A percentile compares a stretch with the other conserved stretches of the same genome.
These are phyloP conservation scores for Enoplolaimus lenunculus DNA, from an alignment of 2,888 invertebrate genomes.

Conservation along the genomic window DNA sequence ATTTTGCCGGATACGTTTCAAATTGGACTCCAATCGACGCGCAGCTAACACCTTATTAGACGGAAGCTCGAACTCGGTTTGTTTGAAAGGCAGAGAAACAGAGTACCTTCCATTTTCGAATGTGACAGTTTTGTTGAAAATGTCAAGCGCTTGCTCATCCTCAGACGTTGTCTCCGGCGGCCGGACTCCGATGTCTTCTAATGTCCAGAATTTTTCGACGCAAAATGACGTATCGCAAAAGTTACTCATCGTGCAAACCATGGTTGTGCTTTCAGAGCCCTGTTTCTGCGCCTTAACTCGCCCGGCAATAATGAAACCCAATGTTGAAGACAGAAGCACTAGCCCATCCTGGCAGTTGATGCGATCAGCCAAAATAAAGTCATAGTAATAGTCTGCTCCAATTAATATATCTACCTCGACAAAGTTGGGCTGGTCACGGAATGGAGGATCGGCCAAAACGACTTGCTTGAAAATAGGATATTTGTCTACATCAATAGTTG, in stretches of 20 bases:
- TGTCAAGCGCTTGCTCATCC: not conserved
- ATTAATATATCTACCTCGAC: not conserved
- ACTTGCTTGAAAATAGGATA: not conserved
- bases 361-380: not conserved
- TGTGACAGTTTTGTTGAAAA: not conserved
- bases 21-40: slow-evolving; percentile 1
- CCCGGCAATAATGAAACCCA: not conserved
- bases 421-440: not conserved
- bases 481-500: not conserved
- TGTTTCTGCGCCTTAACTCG: not conserved
- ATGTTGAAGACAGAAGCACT: not conserved
- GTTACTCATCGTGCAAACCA: too few species aligned
- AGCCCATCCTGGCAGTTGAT: not conserved
- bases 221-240: too few species aligned
- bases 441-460: not conserved
- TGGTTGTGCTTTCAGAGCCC: not conserved
- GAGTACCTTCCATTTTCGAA: not conserved
- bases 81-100: not conserved
- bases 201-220: not conserved
- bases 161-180: not conserved
- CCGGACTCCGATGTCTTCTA: not conserved
- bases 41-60: not conserved
- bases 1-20: slow-evolving; percentile 3
- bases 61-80: not conserved
- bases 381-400: not conserved